These are phyloP conservation scores for Sarcophaga subvicina DNA, from an alignment of 2,888 invertebrate genomes.

Conservation along the genomic window DNA sequence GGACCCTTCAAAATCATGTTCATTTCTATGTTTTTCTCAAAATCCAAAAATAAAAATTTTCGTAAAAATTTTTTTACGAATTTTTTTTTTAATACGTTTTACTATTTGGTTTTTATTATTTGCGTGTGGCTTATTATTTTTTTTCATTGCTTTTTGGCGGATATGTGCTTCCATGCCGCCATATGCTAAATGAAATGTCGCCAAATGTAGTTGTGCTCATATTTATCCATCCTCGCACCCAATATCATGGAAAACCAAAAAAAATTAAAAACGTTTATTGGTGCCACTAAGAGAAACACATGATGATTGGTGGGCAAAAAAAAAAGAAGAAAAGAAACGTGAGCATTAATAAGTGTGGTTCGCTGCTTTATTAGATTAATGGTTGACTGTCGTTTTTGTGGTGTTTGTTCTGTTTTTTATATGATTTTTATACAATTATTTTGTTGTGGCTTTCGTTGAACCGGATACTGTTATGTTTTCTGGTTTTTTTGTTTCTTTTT, in stretches of 20 bases:
- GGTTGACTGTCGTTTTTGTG: constrained; percentile 46
- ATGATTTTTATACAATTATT: not conserved
- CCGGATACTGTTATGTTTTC: constrained; percentile 62
- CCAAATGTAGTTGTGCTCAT: constrained; percentile 58
- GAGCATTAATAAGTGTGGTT: constrained; percentile 19
- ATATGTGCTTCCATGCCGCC: constrained; percentile 65
- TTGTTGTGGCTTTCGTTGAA: constrained; percentile 40
- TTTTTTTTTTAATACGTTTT: constrained; percentile 7
- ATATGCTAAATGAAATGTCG: constrained; percentile 64
- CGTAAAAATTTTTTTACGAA: not conserved
- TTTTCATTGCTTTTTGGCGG: constrained; percentile 39
- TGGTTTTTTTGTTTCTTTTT: not conserved
- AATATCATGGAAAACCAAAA: constrained; percentile 44
- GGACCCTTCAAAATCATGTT: constrained; percentile 30
- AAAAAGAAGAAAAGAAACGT: not conserved
- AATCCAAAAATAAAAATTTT: constrained; percentile 7
- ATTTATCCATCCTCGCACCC: constrained; percentile 45
- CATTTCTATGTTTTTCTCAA: constrained; percentile 31
- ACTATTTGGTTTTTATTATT: constrained; percentile 33
- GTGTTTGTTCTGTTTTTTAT: constrained; percentile 18
- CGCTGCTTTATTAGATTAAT: constrained; percentile 63
- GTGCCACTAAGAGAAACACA: constrained; percentile 13
- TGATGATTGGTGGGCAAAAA: not conserved
- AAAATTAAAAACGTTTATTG: constrained; percentile 21
- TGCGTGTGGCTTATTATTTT: constrained; percentile 44